These are phyloP conservation scores for Pedicia rivosa DNA, from an alignment of 2,888 invertebrate species.

Conservation along the genomic window DNA sequence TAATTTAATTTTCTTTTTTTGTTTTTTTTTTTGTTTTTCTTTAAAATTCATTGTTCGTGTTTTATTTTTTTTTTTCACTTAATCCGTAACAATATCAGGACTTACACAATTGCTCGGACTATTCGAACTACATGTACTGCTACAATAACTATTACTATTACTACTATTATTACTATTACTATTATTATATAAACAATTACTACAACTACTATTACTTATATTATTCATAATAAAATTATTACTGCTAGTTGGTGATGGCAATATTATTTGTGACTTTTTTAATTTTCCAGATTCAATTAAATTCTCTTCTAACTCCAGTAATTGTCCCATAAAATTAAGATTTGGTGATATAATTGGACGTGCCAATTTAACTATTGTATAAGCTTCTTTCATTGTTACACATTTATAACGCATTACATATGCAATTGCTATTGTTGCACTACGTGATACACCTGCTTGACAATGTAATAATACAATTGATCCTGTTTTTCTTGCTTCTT, in stretches of 20 bases:
- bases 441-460: slow-evolving; percentile 88
- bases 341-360: slow-evolving; percentile 89
- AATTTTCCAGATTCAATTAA: slow-evolving; percentile 33
- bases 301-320: slow-evolving; percentile 66
- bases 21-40: too few relatives aligned
- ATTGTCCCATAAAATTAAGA: slow-evolving; percentile 84
- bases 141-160: slow-evolving; percentile 4
- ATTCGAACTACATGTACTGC: slow-evolving; percentile 1
- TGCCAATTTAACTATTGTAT: slow-evolving; percentile 67
- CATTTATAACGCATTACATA: slow-evolving; percentile 83
- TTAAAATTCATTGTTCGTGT: too few relatives aligned
- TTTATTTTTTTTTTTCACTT: too few relatives aligned
- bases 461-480: slow-evolving; percentile 72
- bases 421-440: slow-evolving; percentile 88
- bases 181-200: too few relatives aligned
- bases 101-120: too few relatives aligned
- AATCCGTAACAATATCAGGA: too few relatives aligned
- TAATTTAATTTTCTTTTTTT: too few relatives aligned
- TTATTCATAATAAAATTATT: not conserved
- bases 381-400: slow-evolving; percentile 72
- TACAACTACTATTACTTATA: not conserved
- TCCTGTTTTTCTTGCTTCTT: slow-evolving; percentile 31
- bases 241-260: slow-evolving; percentile 8
- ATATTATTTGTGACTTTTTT: slow-evolving; percentile 16
- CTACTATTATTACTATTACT: slow-evolving; percentile 1